These are phyloP conservation scores for Hydrozoanthus gracilis DNA, from an alignment of 92 coral and sea anemone genomes.

Conservation along the genomic window DNA sequence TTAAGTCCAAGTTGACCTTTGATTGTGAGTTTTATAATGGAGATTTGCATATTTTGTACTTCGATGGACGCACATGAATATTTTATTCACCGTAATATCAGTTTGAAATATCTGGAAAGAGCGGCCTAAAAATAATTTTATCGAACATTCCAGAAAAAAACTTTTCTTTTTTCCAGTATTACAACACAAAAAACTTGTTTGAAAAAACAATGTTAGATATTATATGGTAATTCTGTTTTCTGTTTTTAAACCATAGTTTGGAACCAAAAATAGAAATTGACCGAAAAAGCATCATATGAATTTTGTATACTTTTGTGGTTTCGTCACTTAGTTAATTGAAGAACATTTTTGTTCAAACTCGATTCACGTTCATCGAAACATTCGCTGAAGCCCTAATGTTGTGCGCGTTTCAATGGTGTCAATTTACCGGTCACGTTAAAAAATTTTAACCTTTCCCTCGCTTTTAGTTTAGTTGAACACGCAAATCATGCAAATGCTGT, in stretches of 20 bases:
- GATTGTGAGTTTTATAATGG: not conserved
- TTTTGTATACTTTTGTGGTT: not conserved
- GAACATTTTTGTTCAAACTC: not conserved
- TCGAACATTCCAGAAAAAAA: not conserved
- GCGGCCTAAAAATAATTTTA: not conserved
- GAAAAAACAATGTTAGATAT: not conserved
- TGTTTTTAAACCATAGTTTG: not conserved
- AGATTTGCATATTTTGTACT: constrained; percentile 32
- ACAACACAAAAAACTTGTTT: not conserved
- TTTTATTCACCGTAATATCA: constrained; percentile 1
- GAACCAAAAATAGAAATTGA: constrained; percentile 23
- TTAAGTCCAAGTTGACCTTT: not conserved
- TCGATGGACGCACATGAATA: constrained; percentile 40
- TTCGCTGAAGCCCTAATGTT: not conserved
- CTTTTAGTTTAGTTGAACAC: too few species aligned
- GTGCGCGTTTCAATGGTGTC: not conserved
- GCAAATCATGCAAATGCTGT: too few species aligned
- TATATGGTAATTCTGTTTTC: constrained; percentile 11
- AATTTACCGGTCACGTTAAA: not conserved
- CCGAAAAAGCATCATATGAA: not conserved
- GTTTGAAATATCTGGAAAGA: not conserved
- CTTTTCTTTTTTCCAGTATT: too few species aligned
- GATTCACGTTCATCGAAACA: not conserved
- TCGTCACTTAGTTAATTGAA: not conserved
- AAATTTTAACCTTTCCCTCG: not conserved